Percentiles rank a stretch among this genome's conserved stretches.
These are phyloP conservation scores for Suillia variegata DNA, from an alignment of 2,888 invertebrate genomes.

Conservation along the genomic window DNA sequence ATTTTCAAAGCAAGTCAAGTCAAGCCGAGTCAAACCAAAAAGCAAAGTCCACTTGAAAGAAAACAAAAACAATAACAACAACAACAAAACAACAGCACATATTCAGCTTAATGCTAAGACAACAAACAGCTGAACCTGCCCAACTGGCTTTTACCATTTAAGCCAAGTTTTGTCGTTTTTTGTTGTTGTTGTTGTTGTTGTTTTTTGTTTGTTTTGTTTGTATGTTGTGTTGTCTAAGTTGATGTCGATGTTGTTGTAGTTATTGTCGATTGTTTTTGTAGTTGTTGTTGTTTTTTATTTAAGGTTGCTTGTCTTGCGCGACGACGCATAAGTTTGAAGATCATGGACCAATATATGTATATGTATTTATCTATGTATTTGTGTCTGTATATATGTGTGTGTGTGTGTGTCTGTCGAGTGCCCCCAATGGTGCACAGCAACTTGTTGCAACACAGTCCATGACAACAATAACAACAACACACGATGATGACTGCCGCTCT, in stretches of 20 bases:
- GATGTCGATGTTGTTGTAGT: background rate
- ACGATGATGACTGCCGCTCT: background rate
- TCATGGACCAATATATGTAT: background rate
- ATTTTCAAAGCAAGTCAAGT: too few relatives aligned
- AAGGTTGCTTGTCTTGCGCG: conserved; percentile 8
- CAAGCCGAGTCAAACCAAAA: too few relatives aligned
- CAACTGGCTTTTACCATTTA: conserved; percentile 22
- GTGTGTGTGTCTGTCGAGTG: background rate
- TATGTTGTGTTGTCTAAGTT: conserved; percentile 22
- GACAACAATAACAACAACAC: background rate
- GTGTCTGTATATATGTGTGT: background rate
- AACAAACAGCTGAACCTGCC: conserved; percentile 33
- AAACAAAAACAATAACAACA: conserved; percentile 38
- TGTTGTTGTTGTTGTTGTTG: conserved; percentile 1
- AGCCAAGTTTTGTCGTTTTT: conserved; percentile 3
- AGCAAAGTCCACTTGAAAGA: background rate
- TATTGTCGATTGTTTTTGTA: background rate
- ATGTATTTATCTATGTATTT: background rate
- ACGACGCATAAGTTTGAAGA: conserved; percentile 1
- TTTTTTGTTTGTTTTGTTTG: conserved; percentile 11
- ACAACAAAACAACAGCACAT: conserved; percentile 21
- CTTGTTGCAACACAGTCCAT: background rate
- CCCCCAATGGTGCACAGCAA: conserved; percentile 4
- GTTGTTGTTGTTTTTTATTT: conserved; percentile 10
- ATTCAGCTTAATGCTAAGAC: background rate